Percentiles rank a stretch among this genome's conserved stretches.
Conservation (phyloP, 1,140 invertebrate species). For the Pectinophora gossypiella region DNA sequence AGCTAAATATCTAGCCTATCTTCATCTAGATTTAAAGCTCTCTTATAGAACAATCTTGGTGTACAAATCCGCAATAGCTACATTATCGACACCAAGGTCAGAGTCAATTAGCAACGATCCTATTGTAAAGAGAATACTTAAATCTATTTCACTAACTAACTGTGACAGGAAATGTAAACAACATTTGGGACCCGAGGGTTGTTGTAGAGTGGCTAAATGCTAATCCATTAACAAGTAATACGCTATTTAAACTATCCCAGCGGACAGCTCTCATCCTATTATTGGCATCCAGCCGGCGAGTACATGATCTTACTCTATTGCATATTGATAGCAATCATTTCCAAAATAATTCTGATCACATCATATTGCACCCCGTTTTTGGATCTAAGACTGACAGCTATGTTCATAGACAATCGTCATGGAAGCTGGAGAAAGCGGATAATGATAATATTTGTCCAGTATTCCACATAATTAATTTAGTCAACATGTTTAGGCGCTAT, state of each 20-base stretch:
- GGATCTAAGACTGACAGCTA: neutral
- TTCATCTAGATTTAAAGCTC: conserved; percentile 1
- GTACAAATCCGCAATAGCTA: conserved; percentile 2
- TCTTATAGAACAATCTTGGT: conserved; percentile 5
- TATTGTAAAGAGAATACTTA: conserved; percentile 18
- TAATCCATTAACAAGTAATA: conserved; percentile 8
- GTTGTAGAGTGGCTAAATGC: conserved; percentile 5
- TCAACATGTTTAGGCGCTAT: neutral
- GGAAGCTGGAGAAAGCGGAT: neutral
- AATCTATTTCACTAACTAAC: conserved; percentile 2
- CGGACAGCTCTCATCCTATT: conserved; percentile 16
- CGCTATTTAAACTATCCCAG: conserved; percentile 12
- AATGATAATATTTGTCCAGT: neutral
- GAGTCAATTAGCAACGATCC: conserved; percentile 8
- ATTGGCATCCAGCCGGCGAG: conserved; percentile 15
- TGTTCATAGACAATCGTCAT: neutral
- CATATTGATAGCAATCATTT: neutral
- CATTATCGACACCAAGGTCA: neutral
- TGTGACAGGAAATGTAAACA: too few relatives aligned
- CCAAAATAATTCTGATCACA: too few relatives aligned
- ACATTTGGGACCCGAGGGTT: conserved; percentile 26
- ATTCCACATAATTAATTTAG: neutral
- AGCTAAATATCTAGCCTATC: neutral
- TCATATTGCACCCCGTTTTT: neutral
- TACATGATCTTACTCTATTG: conserved; percentile 25